Percentiles rank a stretch among this genome's conserved stretches.
Conservation (phyloP, 2,888 invertebrate genomes). For the Nephrotoma guestfalica region DNA sequence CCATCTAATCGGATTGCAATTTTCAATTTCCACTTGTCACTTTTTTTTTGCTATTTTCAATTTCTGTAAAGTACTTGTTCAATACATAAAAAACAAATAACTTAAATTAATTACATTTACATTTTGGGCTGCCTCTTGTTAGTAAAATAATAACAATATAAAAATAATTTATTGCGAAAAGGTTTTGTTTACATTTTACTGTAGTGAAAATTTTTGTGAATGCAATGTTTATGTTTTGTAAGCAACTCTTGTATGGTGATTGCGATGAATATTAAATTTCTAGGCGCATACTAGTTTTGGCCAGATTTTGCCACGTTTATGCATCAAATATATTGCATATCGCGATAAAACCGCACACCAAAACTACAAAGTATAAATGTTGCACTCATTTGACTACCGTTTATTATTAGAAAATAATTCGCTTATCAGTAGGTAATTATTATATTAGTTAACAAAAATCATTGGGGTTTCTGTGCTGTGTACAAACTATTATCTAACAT, state of each 20-base stretch:
- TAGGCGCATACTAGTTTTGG: not conserved
- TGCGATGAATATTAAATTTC: not conserved
- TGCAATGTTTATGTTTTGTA: not conserved
- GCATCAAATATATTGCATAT: not conserved
- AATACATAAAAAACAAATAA: not conserved
- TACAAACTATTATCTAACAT: not conserved
- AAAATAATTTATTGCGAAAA: not conserved
- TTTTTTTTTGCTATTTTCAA: not conserved
- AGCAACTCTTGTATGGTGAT: not conserved
- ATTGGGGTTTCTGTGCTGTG: not conserved
- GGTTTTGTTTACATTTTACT: not conserved
- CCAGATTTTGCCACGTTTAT: not conserved
- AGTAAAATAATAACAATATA: not conserved
- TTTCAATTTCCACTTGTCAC: not conserved
- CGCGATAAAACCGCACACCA: not conserved
- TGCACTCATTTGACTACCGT: not conserved
- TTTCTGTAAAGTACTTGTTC: not conserved
- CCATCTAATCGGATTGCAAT: not conserved
- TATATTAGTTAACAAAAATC: not conserved
- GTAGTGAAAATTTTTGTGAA: not conserved
- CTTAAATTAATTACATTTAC: not conserved
- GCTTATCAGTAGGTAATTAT: not conserved
- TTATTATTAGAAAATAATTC: not conserved
- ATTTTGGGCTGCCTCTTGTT: not conserved
- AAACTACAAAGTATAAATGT: not conserved